These are phyloP conservation scores for Scaptomyza parva DNA, from an alignment of 2,888 invertebrate genomes.

Conservation along the genomic window DNA sequence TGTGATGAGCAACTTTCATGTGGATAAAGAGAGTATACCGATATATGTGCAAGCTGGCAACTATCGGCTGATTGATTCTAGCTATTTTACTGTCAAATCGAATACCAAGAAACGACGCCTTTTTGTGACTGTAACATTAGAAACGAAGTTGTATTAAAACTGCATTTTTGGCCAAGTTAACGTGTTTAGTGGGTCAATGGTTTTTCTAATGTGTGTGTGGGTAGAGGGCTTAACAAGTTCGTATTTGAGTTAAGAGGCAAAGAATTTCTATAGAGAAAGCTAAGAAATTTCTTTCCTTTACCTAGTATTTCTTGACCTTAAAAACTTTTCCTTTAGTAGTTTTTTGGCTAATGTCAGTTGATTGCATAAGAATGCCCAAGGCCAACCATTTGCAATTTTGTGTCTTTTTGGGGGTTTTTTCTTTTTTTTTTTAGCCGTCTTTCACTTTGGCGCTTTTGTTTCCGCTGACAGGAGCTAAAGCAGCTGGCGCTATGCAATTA, in stretches of 20 bases:
- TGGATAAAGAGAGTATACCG: slow-evolving; percentile 59
- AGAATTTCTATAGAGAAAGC: not conserved
- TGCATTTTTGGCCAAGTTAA: slow-evolving; percentile 9
- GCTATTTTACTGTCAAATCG: slow-evolving; percentile 36
- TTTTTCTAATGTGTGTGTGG: not conserved
- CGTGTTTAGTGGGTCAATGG: slow-evolving; percentile 23
- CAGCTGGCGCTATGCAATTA: slow-evolving; percentile 41
- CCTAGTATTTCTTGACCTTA: not conserved
- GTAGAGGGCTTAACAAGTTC: slow-evolving; percentile 24
- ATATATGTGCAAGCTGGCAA: slow-evolving; percentile 47
- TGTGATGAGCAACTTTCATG: slow-evolving; percentile 45
- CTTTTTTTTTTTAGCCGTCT: slow-evolving; percentile 28
- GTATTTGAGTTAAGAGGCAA: not conserved
- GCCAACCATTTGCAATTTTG: slow-evolving; percentile 17
- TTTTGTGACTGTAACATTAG: slow-evolving; percentile 36
- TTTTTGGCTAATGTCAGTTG: slow-evolving; percentile 10
- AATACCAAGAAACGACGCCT: slow-evolving; percentile 33
- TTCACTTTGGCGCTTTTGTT: slow-evolving; percentile 33
- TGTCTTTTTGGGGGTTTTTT: slow-evolving; percentile 5
- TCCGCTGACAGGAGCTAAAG: slow-evolving; percentile 54
- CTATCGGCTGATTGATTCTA: slow-evolving; percentile 43
- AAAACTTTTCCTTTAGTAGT: slow-evolving; percentile 1
- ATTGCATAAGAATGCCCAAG: slow-evolving; percentile 46
- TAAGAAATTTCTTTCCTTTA: not conserved
- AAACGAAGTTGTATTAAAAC: slow-evolving; percentile 59